Percentiles rank a stretch among this genome's conserved stretches.
These are phyloP conservation scores for Charina bottae DNA, from an alignment of 2,113 vertebrate species.

Conservation along the genomic window DNA sequence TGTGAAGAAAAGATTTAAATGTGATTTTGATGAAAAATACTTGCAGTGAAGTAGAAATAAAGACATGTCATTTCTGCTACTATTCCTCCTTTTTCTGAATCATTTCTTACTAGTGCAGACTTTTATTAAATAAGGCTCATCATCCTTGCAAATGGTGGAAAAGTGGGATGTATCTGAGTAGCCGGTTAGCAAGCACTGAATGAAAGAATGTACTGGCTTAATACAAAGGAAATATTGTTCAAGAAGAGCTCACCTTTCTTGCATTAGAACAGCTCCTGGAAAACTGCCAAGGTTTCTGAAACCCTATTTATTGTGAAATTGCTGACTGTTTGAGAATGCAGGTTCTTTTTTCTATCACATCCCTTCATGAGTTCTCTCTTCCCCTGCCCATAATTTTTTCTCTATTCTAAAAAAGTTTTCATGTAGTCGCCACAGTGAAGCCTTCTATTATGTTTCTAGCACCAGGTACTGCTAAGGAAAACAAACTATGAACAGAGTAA, in stretches of 20 bases:
- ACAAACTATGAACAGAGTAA: background rate
- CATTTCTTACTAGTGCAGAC: background rate
- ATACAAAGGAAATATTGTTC: slow-evolving; percentile 55
- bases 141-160: slow-evolving; percentile 31
- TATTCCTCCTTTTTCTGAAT: background rate
- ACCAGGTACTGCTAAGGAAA: background rate
- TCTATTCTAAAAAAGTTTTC: background rate
- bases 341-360: background rate
- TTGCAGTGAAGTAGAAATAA: background rate
- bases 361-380: background rate
- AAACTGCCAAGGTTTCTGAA: slow-evolving; percentile 35
- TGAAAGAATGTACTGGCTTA: slow-evolving; percentile 57
- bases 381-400: background rate
- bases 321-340: background rate
- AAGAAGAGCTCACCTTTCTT: slow-evolving; percentile 10
- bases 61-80: background rate
- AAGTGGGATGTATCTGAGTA: slow-evolving; percentile 27
- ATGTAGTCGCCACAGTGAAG: background rate
- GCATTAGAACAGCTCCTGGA: slow-evolving; percentile 29
- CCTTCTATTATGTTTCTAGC: background rate
- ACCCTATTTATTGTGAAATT: slow-evolving; percentile 34
- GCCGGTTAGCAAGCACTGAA: slow-evolving; percentile 27
- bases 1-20: background rate
- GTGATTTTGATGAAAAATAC: background rate
- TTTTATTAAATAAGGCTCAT: background rate